Conservation (phyloP, 1,140 invertebrate species). For the Camponotus vicinus region DNA sequence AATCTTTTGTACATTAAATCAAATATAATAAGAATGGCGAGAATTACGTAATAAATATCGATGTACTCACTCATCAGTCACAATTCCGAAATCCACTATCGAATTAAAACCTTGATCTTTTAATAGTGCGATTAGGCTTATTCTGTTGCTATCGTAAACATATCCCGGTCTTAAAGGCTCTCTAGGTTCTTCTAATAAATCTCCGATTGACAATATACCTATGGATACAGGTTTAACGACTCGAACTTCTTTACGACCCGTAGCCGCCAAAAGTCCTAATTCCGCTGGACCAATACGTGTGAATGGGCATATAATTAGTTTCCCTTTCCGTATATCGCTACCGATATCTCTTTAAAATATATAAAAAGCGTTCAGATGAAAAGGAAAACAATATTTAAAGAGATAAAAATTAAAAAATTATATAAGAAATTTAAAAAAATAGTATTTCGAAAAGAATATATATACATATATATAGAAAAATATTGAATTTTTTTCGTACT, state of each 20-base stretch:
- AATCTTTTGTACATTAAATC: background rate
- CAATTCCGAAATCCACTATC: slow-evolving; percentile 90
- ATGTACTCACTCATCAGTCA: slow-evolving; percentile 88
- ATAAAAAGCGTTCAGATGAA: background rate
- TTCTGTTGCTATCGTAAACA: slow-evolving; percentile 96
- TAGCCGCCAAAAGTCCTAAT: slow-evolving; percentile 92
- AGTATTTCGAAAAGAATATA: too few relatives aligned
- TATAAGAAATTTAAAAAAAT: too few relatives aligned
- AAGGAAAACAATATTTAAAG: background rate
- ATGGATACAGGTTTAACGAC: slow-evolving; percentile 88
- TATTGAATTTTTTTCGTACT: slow-evolving; percentile 83
- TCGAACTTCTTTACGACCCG: slow-evolving; percentile 88
- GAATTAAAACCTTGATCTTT: slow-evolving; percentile 88
- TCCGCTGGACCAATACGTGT: slow-evolving; percentile 90
- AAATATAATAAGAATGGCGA: too few relatives aligned
- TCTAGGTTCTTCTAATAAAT: slow-evolving; percentile 92
- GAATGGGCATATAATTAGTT: slow-evolving; percentile 87
- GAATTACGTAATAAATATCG: background rate
- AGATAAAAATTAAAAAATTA: too few relatives aligned
- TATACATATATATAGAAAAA: background rate
- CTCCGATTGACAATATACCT: slow-evolving; percentile 96
- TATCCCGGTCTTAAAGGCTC: slow-evolving; percentile 87
- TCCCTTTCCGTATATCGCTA: slow-evolving; percentile 90
- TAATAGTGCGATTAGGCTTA: slow-evolving; percentile 91
- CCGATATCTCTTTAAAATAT: slow-evolving; percentile 90